Percentiles rank a stretch among this genome's conserved stretches.
Conservation (phyloP, 2,888 invertebrate genomes). For the Stramonita haemastoma region DNA sequence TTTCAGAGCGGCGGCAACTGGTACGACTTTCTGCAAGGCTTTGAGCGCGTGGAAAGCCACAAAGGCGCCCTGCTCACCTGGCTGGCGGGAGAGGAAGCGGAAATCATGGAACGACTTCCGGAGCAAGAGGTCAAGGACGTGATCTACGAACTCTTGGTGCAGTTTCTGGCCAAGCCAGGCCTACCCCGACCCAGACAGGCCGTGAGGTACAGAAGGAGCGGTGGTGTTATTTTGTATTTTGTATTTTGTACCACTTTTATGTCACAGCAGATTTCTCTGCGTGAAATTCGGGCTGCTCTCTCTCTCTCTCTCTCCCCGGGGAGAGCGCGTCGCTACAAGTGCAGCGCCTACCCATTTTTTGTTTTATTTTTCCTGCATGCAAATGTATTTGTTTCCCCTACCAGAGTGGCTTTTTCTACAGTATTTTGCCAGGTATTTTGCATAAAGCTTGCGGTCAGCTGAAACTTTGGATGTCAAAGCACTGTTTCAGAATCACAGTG, state of each 20-base stretch:
- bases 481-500: no score
- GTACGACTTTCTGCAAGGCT: conserved; percentile 85
- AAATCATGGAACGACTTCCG: conserved; percentile 83
- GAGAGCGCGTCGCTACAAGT: no score
- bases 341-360: no score
- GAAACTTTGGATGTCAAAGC: no score
- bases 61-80: conserved; percentile 86
- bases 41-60: conserved; percentile 85
- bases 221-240: background rate
- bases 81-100: conserved; percentile 85
- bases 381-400: no score
- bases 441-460: no score
- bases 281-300: no score
- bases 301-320: no score
- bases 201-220: background rate
- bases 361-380: no score
- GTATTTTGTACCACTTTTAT: background rate
- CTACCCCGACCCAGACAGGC: background rate
- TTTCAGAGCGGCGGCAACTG: conserved; percentile 81
- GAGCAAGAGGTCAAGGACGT: conserved; percentile 84
- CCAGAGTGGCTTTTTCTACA: no score
- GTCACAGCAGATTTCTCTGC: background rate
- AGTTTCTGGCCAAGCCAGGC: conserved; percentile 13
- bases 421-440: no score
- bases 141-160: conserved; percentile 38